phyloP scores from a whole-genome alignment of 2,113 vertebrate species.

The Callospermophilus lateralis region DNA sequence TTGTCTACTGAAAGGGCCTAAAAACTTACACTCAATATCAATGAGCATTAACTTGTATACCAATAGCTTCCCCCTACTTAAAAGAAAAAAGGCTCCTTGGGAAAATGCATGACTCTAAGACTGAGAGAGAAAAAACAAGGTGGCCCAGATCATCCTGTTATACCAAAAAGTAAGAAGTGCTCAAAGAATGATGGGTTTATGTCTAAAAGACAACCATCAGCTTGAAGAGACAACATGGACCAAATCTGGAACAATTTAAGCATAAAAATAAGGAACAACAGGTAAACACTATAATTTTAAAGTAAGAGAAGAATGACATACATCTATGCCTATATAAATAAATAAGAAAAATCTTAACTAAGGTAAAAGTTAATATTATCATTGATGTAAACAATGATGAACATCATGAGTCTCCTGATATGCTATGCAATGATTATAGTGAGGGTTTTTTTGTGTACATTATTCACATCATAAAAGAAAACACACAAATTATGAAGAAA shows the following conservation, averaged over 20 bases:
- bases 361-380: neutral
- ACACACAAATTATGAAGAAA: neutral
- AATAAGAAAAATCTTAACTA: neutral
- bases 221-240: neutral
- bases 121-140: neutral
- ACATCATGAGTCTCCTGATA: neutral
- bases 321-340: neutral
- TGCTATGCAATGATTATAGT: neutral
- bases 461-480: neutral
- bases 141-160: neutral
- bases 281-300: neutral
- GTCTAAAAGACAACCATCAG: neutral
- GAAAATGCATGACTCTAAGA: neutral
- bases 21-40: neutral
- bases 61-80: neutral
- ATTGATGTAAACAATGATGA: neutral
- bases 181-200: neutral
- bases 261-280: neutral
- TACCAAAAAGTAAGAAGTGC: neutral
- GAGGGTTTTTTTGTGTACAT: too few relatives aligned
- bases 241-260: neutral
- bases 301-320: constrained; percentile 15
- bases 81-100: neutral
- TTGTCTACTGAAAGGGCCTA: neutral
- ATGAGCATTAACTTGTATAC: neutral